Base-by-base conservation (phyloP, 2,888 invertebrate species). In the Amiota minor region DNA sequence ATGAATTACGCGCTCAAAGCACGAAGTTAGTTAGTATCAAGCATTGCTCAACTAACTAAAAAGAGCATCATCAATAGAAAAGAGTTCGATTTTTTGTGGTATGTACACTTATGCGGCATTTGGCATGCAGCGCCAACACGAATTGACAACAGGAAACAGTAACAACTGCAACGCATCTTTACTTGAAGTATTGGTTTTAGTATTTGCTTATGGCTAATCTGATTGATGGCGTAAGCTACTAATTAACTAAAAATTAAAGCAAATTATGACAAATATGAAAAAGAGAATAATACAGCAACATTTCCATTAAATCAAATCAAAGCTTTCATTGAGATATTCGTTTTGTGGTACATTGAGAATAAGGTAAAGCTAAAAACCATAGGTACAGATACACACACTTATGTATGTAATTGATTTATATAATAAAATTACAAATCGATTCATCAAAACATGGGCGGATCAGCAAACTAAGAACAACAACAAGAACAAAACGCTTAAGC, bases 401-500 rank as follows among this genome's bases (percentile, higher is more conserved):
- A 23, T 9, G n/a, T 9, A 35, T 35, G 45, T 62, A 62, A 62
- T 62, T 62, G 62, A 62, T 62, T 62, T 62, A 59, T 59, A 59
- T 59, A 59, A 35, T 35, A 35, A 62, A 62, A 35, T 62, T 62
- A 62, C 35, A 35, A 62, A 35, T 35, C 62, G 62, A 62, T 62
- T 62, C 35, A 62, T 62, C 62, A 62, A 23, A 50, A 18, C 12
- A 14, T 62, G 62, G 62, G 62, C 62, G 62, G 20, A 11, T 11
- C 59, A 16, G 18, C 14, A 35, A 35, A 62, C 6, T 10, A 20
- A 20, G 1, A 35, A 50, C 53, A 35, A 35, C 35, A 62, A 62
- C 35, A 62, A n/a, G 1, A 12, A 50, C 12, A 50, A 50, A n/a
- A 2, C 12, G 12, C 6, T 10, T 50, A 50, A n/a, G 53, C n/a